These are phyloP conservation scores for Callyntrura guangdongensis DNA, from an alignment of 2,888 invertebrate species.

Conservation along the genomic window DNA sequence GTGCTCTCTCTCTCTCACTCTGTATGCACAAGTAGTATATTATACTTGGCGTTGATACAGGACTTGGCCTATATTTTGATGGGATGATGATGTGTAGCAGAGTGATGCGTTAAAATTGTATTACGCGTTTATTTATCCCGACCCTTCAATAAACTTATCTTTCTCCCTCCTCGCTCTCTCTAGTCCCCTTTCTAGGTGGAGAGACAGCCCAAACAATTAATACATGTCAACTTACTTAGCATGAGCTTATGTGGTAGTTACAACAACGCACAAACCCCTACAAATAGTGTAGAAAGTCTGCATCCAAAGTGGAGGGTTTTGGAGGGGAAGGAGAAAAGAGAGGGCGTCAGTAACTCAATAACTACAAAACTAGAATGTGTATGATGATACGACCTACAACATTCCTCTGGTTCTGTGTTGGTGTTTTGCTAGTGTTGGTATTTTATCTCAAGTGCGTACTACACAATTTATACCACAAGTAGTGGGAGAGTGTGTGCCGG, in stretches of 20 bases:
- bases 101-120: constrained; percentile 1
- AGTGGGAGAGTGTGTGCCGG: not conserved
- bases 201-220: constrained; percentile 60
- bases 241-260: constrained; percentile 13
- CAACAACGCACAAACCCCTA: not conserved
- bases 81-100: constrained; percentile 16
- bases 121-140: constrained; percentile 22
- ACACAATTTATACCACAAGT: constrained; percentile 19
- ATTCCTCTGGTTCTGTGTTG: not conserved
- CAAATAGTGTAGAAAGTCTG: not conserved
- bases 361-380: not conserved
- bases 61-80: constrained; percentile 22
- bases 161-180: not conserved
- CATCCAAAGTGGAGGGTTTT: not conserved
- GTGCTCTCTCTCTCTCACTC: too few relatives aligned
- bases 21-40: too few relatives aligned
- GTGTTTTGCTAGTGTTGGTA: not conserved
- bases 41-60: not conserved
- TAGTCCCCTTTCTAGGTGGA: not conserved
- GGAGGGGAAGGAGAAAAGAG: not conserved
- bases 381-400: not conserved
- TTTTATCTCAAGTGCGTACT: not conserved
- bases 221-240: constrained; percentile 68
- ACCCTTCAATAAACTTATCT: constrained; percentile 62
- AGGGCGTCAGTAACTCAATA: not conserved